phyloP scores from a whole-genome alignment of 2,888 invertebrate genomes.

The Limnephilus rhombicus region DNA sequence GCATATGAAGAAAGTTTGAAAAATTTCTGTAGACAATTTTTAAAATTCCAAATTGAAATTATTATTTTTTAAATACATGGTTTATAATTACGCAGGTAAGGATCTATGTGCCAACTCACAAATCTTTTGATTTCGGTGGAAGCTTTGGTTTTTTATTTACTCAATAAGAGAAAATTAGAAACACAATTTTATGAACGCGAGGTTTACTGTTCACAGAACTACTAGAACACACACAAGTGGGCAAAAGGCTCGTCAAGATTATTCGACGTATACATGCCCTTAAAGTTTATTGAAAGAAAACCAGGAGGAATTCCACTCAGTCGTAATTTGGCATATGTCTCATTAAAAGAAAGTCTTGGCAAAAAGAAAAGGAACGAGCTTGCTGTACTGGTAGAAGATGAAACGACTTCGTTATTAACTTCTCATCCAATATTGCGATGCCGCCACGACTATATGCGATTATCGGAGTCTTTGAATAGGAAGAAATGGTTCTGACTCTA shows the following conservation, averaged over 20 bases:
- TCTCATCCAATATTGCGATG: slow-evolving; percentile 42
- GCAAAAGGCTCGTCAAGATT: neutral
- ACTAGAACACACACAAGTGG: neutral
- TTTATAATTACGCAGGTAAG: too few relatives aligned
- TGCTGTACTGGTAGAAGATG: neutral
- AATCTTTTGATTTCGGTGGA: too few relatives aligned
- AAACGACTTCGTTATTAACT: slow-evolving; percentile 47
- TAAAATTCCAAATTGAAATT: too few relatives aligned
- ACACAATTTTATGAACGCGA: too few relatives aligned
- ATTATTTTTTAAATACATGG: too few relatives aligned
- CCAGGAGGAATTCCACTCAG: neutral
- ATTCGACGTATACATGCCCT: neutral
- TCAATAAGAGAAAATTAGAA: too few relatives aligned
- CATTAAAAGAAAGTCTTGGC: neutral
- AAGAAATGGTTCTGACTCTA: slow-evolving; percentile 50
- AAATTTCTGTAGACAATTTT: too few relatives aligned
- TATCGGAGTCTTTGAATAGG: slow-evolving; percentile 47
- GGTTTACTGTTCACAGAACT: too few relatives aligned
- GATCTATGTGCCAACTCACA: too few relatives aligned
- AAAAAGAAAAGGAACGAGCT: neutral
- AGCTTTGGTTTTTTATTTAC: too few relatives aligned
- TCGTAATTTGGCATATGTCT: neutral
- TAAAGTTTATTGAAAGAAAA: neutral
- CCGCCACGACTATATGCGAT: slow-evolving; percentile 29
- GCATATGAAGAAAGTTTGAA: too few relatives aligned